Evolutionary conservation across 2,888 invertebrate genomes (phyloP).

Genomic region (Alloscopus bannaensis): DNA sequence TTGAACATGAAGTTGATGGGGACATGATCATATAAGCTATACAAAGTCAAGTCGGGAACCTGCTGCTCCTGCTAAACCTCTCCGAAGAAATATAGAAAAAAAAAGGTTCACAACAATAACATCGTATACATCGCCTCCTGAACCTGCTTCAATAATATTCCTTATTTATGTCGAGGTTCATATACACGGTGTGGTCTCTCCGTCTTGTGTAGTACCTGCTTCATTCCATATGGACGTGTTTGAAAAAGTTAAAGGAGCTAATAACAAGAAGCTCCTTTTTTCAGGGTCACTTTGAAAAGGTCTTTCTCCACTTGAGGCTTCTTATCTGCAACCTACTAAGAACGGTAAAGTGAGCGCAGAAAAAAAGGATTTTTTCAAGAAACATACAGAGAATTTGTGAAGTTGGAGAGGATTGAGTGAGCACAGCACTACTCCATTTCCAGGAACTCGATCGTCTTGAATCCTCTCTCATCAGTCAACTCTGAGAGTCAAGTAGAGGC

Average conservation of each 20-base stretch:
- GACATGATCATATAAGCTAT: too few species aligned
- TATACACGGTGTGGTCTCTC: too few species aligned
- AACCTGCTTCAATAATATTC: slow-evolving; percentile 49
- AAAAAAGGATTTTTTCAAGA: slow-evolving; percentile 4
- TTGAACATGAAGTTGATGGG: too few species aligned
- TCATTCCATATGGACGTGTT: background rate
- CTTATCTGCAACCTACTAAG: slow-evolving; percentile 35
- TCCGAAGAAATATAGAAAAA: slow-evolving; percentile 45
- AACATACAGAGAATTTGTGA: background rate
- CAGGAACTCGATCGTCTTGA: slow-evolving; percentile 29
- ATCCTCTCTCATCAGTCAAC: slow-evolving; percentile 9
- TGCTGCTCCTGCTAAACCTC: too few species aligned
- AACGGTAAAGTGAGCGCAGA: background rate
- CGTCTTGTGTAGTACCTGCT: slow-evolving; percentile 9
- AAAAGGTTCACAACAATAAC: slow-evolving; percentile 41
- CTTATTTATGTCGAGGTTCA: background rate
- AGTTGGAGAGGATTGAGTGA: slow-evolving; percentile 19
- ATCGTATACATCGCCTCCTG: too few species aligned
- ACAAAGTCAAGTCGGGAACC: slow-evolving; percentile 48
- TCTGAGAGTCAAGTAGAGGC: slow-evolving; percentile 13
- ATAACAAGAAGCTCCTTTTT: slow-evolving; percentile 56
- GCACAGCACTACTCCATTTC: slow-evolving; percentile 55
- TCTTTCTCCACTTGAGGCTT: slow-evolving; percentile 9
- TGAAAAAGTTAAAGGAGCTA: slow-evolving; percentile 17
- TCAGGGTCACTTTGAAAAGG: slow-evolving; percentile 57